Percentiles rank a stretch among this genome's conserved stretches.
These are phyloP conservation scores for Sebastiscus tertius DNA, from an alignment of 2,797 vertebrate species.

Conservation along the genomic window DNA sequence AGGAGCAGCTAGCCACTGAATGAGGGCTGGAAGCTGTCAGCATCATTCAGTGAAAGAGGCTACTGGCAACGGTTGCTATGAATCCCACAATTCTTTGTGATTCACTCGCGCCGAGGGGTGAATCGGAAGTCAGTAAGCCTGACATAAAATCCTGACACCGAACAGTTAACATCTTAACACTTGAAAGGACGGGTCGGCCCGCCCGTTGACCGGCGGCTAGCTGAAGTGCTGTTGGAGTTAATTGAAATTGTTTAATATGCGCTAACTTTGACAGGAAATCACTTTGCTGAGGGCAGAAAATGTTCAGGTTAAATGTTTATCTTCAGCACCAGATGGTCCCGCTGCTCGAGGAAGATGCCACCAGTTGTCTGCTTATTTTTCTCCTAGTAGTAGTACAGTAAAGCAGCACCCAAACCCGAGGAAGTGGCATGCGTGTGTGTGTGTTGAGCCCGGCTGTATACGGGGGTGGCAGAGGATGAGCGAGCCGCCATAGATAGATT, in stretches of 20 bases:
- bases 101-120: not conserved
- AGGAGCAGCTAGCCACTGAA: conserved; percentile 71
- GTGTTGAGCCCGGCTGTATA: conserved; percentile 33
- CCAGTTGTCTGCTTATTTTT: conserved; percentile 42
- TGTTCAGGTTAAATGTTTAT: conserved; percentile 43
- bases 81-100: conserved; percentile 48
- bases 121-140: conserved; percentile 24
- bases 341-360: conserved; percentile 27
- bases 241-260: conserved; percentile 11
- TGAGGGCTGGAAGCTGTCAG: conserved; percentile 68
- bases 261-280: not conserved
- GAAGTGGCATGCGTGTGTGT: conserved; percentile 18
- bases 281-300: not conserved
- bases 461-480: conserved; percentile 71
- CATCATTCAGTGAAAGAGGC: conserved; percentile 61
- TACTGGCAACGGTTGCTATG: conserved; percentile 62
- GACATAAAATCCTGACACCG: conserved; percentile 10
- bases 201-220: not conserved
- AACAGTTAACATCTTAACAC: not conserved
- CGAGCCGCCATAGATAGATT: conserved; percentile 67
- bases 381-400: conserved; percentile 22
- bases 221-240: not conserved
- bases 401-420: conserved; percentile 21
- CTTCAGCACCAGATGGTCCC: conserved; percentile 36
- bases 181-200: not conserved